Evolutionary conservation across 2,113 vertebrate species (phyloP), one percentile per base, ranked within the genome.

Genomic region (Xenopus tropicalis): DNA sequence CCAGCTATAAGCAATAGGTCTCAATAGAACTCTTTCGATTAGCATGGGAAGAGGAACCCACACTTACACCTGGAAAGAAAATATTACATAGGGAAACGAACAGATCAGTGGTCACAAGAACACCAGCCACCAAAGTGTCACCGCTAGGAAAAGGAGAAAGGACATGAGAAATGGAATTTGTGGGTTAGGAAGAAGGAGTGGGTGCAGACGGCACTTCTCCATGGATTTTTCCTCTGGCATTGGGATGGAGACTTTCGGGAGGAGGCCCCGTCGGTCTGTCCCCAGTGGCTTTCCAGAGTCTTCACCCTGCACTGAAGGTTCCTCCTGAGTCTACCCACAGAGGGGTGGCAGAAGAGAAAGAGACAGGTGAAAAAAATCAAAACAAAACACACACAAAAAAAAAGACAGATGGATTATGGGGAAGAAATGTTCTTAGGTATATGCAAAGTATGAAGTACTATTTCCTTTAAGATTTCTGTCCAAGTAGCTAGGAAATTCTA

Each of bases 311-410:
- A 87, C 89, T 86, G 92, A 87, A 90, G 90, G 86, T 82, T 83
- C 86, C 81, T 91, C 88, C 86, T 80, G 90, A 85, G 89, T 90
- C 95, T 96, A 92, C 88, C 90, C 93, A 89, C 85, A 69, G 81
- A 87, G 88, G 90, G 95, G 91, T 86, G 93, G 92, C 91, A 92
- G 94, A 92, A 96, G 87, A 96, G 89, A 96, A 93, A 95, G 89
- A 96, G 87, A 93, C 90, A 93, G 88, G 90, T 94, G 90, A 94
- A 94, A 95, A 90, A 42, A 54, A 62, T 62, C 62, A 69, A 63
- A 75, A 57, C 12, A 74, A 54, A 54, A 54, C 5, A 54, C 16
- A 48, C n/a, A n/a, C n/a, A n/a, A n/a, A n/a, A 72, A 92, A 88
- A 90, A 89, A 92, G 90, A 88, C 91, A 91, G 92, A 91, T 92